Evolutionary conservation across 2,888 invertebrate species (phyloP).

Genomic region (Pollenia angustigena): DNA sequence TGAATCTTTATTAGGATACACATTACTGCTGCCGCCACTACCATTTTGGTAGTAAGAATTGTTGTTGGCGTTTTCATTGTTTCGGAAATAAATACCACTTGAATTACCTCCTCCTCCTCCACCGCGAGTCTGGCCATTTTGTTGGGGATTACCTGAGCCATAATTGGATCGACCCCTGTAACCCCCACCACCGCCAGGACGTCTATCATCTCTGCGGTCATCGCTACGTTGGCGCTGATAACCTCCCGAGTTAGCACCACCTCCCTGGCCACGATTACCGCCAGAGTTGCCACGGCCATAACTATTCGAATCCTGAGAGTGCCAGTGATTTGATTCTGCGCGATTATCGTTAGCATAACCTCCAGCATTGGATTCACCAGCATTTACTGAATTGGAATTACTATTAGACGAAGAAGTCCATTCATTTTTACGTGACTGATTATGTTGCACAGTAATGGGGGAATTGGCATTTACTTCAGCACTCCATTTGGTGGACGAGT

Average conservation of each 20-base stretch:
- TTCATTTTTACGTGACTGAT: conserved; percentile 75
- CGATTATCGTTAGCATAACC: conserved; percentile 74
- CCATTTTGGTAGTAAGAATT: conserved; percentile 76
- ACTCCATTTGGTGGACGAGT: conserved; percentile 77
- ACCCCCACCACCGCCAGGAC: conserved; percentile 79
- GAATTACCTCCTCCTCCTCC: conserved; percentile 76
- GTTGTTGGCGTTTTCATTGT: conserved; percentile 79
- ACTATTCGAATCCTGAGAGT: conserved; percentile 70
- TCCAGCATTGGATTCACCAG: conserved; percentile 64
- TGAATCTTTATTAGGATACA: conserved; percentile 76
- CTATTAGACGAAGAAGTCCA: conserved; percentile 57
- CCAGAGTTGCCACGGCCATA: conserved; percentile 73
- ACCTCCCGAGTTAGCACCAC: conserved; percentile 71
- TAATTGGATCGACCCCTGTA: conserved; percentile 77
- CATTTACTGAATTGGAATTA: conserved; percentile 37
- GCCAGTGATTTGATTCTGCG: conserved; percentile 76
- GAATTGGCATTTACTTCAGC: conserved; percentile 71
- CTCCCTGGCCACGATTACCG: conserved; percentile 67
- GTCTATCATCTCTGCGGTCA: conserved; percentile 78
- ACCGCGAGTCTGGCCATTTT: conserved; percentile 79
- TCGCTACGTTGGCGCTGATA: conserved; percentile 76
- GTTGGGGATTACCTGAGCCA: conserved; percentile 75
- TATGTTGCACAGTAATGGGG: conserved; percentile 71
- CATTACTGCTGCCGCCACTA: conserved; percentile 76
- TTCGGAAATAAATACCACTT: conserved; percentile 82